Evolutionary conservation across 1,140 invertebrate genomes (phyloP).

Genomic region (Drosophila pseudoananassae): DNA sequence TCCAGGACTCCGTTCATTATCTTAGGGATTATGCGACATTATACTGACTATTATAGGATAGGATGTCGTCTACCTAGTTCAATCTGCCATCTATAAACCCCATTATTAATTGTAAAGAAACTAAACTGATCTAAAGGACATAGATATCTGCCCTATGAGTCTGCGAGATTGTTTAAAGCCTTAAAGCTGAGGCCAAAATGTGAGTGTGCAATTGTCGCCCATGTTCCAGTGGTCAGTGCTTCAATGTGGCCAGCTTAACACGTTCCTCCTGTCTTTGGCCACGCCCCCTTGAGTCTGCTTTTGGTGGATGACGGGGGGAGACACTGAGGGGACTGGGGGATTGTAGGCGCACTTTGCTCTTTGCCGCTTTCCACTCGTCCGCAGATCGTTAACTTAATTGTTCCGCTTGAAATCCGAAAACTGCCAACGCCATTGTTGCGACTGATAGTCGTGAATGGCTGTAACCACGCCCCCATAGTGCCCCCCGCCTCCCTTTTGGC

Average conservation of each 20-base stretch:
- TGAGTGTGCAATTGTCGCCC: constrained; percentile 38
- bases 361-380: constrained; percentile 62
- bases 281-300: neutral
- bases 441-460: constrained; percentile 62
- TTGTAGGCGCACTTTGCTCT: constrained; percentile 70
- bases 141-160: neutral
- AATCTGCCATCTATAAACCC: too few species aligned
- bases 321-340: neutral
- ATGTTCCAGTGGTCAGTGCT: constrained; percentile 23
- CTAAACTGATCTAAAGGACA: too few species aligned
- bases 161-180: constrained; percentile 20
- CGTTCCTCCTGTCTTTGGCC: constrained; percentile 20
- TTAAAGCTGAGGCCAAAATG: constrained; percentile 14
- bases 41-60: too few species aligned
- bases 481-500: neutral
- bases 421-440: constrained; percentile 75
- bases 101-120: too few species aligned
- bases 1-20: too few species aligned
- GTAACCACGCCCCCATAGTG: constrained; percentile 6
- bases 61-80: too few species aligned
- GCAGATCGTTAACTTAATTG: constrained; percentile 82
- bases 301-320: neutral
- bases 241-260: constrained; percentile 46
- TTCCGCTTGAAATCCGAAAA: constrained; percentile 79
- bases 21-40: too few species aligned